These are phyloP conservation scores for Ameiurus melas DNA, from an alignment of 2,113 vertebrate genomes.

Conservation along the genomic window DNA sequence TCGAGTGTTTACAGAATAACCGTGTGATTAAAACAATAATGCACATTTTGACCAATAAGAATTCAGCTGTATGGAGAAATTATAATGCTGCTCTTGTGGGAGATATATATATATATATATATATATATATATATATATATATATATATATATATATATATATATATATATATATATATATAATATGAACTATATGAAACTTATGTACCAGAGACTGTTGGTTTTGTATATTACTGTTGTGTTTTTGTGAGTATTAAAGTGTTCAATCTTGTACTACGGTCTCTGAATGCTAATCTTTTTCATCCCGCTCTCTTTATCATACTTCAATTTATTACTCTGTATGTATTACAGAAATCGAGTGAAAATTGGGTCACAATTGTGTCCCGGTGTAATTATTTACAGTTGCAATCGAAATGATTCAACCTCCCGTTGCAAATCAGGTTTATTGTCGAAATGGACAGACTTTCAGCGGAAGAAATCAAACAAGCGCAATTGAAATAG, in stretches of 20 bases:
- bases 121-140: no score
- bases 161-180: no score
- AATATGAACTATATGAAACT: neutral
- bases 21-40: conserved; percentile 39
- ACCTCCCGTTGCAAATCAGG: no score
- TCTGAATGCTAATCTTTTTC: neutral
- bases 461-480: no score
- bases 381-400: neutral
- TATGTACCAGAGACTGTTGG: conserved; percentile 57
- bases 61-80: conserved; percentile 49
- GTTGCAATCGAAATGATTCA: no score
- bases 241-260: conserved; percentile 60
- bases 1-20: conserved; percentile 47
- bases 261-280: conserved; percentile 47
- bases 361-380: neutral
- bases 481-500: no score
- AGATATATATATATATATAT: neutral
- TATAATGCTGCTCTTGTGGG: conserved; percentile 50
- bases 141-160: no score
- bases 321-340: neutral
- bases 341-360: neutral
- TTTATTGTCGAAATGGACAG: no score
- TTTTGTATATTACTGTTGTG: conserved; percentile 56
- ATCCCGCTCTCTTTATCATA: neutral
- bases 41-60: conserved; percentile 50